These are phyloP conservation scores for Ophraella communa DNA, from an alignment of 2,888 invertebrate species.

Conservation along the genomic window DNA sequence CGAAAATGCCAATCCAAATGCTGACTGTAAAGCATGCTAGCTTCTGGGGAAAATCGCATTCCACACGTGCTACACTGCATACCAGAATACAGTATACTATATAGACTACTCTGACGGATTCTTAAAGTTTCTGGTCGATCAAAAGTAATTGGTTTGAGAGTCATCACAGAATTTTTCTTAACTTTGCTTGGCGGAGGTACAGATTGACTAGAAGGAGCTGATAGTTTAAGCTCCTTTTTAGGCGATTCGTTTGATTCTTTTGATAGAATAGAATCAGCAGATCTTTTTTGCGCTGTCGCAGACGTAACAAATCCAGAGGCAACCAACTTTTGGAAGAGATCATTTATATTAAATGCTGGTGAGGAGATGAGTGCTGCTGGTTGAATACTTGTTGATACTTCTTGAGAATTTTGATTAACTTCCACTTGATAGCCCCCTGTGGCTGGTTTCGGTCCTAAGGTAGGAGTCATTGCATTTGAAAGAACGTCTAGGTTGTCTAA, in stretches of 20 bases:
- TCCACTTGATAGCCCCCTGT: constrained; percentile 66
- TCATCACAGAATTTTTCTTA: constrained; percentile 47
- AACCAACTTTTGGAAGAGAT: constrained; percentile 84
- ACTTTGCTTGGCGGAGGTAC: constrained; percentile 15
- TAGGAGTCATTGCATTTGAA: constrained; percentile 70
- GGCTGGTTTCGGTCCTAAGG: constrained; percentile 62
- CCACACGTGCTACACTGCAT: constrained; percentile 98
- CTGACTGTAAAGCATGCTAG: constrained; percentile 88
- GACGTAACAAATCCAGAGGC: constrained; percentile 79
- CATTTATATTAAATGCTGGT: constrained; percentile 70
- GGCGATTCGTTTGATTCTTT: background rate
- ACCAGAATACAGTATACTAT: constrained; percentile 79
- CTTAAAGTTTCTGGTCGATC: constrained; percentile 75
- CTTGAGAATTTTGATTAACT: constrained; percentile 27
- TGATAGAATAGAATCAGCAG: background rate
- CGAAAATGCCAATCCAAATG: constrained; percentile 99
- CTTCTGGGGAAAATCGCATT: constrained; percentile 88
- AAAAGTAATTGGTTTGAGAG: constrained; percentile 71
- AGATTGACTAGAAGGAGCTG: constrained; percentile 3
- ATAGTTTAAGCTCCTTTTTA: background rate
- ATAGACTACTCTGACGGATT: constrained; percentile 73
- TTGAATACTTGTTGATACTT: constrained; percentile 7
- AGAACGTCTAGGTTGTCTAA: constrained; percentile 69
- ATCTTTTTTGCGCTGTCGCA: constrained; percentile 18
- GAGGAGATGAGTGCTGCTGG: constrained; percentile 45